phyloP scores from a whole-genome alignment of 1,140 invertebrate genomes.

The Pseudomyrmex concolor region DNA sequence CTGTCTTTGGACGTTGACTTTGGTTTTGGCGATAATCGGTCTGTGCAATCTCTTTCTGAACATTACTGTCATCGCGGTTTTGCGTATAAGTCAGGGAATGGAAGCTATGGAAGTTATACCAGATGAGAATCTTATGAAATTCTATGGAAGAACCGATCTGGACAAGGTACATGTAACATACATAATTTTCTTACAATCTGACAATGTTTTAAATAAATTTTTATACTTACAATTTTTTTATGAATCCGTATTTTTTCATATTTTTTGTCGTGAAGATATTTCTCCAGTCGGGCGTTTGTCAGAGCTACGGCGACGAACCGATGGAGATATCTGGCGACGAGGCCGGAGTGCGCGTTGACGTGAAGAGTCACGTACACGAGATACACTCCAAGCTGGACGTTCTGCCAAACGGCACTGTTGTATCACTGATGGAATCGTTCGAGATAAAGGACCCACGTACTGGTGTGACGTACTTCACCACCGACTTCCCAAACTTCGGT shows the following conservation, averaged over 20 bases:
- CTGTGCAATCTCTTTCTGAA: conserved; percentile 82
- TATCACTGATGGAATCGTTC: conserved; percentile 89
- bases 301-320: conserved; percentile 91
- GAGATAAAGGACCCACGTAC: conserved; percentile 88
- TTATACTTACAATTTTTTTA: too few species aligned
- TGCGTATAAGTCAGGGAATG: conserved; percentile 87
- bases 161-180: conserved; percentile 84
- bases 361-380: conserved; percentile 80
- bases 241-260: neutral
- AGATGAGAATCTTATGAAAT: conserved; percentile 91
- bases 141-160: conserved; percentile 92
- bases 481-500: conserved; percentile 89
- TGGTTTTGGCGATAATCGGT: conserved; percentile 79
- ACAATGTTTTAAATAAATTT: neutral
- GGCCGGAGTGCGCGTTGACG: conserved; percentile 86
- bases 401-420: conserved; percentile 86
- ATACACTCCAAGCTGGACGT: conserved; percentile 71
- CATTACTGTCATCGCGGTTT: conserved; percentile 81
- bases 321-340: conserved; percentile 89
- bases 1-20: conserved; percentile 82
- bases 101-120: conserved; percentile 94
- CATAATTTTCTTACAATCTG: neutral
- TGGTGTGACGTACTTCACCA: conserved; percentile 90
- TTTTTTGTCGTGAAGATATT: conserved; percentile 73
- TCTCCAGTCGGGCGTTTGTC: conserved; percentile 79